Base-by-base conservation (phyloP, 2,797 vertebrate species). In the Gymnopithys bicolor region DNA sequence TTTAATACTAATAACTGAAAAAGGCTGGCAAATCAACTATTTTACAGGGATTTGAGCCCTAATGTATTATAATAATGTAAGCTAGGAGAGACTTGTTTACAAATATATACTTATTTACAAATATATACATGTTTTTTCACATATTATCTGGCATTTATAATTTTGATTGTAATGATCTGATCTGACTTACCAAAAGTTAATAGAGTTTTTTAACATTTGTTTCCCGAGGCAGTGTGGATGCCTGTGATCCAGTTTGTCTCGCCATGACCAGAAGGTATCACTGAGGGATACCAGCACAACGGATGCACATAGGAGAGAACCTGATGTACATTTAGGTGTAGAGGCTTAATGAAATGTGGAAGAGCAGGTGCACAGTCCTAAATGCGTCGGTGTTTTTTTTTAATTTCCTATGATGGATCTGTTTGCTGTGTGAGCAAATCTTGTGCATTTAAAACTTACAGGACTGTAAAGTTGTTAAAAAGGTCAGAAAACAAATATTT, bases 291-390 rank as follows among this genome's bases (percentile, higher is more conserved):
- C 59, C 75, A 67, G 49, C 37, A 28, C 51, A 75, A 55, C 80
- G 94, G 93, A 95, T 92, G 76, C 51, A 19, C 35, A 11, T 32
- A 84, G 56, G 59, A 75, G 74, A 89, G 71, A 91, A 67, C 48
- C 66, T 93, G 89, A 79, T 24, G 48, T 80, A 78, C 74, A 35
- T 58, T 64, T 84, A 89, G 91, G 69, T 62, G 79, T 77, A 85
- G 92, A 94, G 85, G 73, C 80, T 93, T 96, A 92, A 90, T 94
- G 95, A 95, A 96, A 92, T 91, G 90, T 90, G 95, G 92, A 91
- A 91, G 86, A 95, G 89, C 97, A 95, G 93, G 92, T 96, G 90
- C 83, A 70, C 70, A 19, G 66, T 73, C 94, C 80, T 92, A 84
- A 84, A 90, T 48, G 33, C 64, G 79, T 87, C 2, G 28, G 51